Conservation (phyloP, 53 echinoderm and acorn worm species). For the Holothuria leucospilota region DNA sequence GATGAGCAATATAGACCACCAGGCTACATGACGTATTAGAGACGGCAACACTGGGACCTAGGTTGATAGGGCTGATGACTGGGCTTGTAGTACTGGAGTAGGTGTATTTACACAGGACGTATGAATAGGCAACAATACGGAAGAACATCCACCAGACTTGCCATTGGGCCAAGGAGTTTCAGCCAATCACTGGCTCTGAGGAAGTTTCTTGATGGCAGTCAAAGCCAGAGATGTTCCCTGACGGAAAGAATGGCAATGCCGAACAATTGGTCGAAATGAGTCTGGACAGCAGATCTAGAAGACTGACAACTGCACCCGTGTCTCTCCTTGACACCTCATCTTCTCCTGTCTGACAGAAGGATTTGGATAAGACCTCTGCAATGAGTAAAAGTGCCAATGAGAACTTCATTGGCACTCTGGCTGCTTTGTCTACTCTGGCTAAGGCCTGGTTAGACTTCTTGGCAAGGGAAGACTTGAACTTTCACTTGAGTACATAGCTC, state of each 20-base stretch:
- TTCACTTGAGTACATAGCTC: neutral
- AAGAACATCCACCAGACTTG: slow-evolving; percentile 31
- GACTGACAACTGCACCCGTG: too few species aligned
- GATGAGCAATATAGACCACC: too few species aligned
- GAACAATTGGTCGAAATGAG: too few species aligned
- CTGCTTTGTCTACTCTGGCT: too few species aligned
- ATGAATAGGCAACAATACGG: slow-evolving; percentile 7
- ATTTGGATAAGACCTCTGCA: too few species aligned
- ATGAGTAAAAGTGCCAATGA: too few species aligned
- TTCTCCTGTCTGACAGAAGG: too few species aligned
- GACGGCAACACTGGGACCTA: neutral
- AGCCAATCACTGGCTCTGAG: neutral
- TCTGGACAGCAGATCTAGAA: too few species aligned
- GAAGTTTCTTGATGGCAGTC: neutral
- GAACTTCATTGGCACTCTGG: too few species aligned
- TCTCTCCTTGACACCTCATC: too few species aligned
- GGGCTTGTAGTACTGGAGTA: slow-evolving; percentile 10
- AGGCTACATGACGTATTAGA: neutral
- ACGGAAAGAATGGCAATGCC: too few species aligned
- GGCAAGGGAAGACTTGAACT: neutral
- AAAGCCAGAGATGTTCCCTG: too few species aligned
- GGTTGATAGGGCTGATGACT: neutral
- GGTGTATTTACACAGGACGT: slow-evolving; percentile 23
- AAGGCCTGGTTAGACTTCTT: neutral
- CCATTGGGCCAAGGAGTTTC: neutral